Percentiles rank a stretch among this genome's conserved stretches.
Evolutionary conservation across 2,888 invertebrate genomes (phyloP).

Genomic region (Phortica magna): DNA sequence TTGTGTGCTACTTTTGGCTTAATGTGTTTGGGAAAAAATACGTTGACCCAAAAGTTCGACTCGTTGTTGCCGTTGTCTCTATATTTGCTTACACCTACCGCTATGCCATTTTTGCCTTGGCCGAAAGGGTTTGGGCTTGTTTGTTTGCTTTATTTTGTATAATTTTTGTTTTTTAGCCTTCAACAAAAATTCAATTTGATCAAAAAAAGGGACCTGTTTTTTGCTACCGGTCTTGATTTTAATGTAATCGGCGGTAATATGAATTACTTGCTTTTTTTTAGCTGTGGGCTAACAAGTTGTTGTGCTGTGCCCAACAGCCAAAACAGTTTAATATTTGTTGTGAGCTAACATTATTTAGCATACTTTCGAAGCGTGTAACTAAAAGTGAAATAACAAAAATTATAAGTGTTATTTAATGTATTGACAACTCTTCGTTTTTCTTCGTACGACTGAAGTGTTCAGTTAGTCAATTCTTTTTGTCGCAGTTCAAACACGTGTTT

Average conservation of each 20-base stretch:
- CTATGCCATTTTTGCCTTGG: constrained; percentile 12
- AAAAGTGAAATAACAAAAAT: too few relatives aligned
- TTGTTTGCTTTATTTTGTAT: constrained; percentile 6
- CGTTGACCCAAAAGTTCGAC: background rate
- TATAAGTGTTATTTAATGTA: too few relatives aligned
- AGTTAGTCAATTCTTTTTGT: too few relatives aligned
- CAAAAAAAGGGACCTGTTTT: constrained; percentile 44
- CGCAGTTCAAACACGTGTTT: too few relatives aligned
- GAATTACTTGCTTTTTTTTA: constrained; percentile 49
- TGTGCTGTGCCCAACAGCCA: constrained; percentile 28
- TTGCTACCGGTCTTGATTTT: constrained; percentile 51
- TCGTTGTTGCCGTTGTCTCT: background rate
- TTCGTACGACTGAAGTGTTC: too few relatives aligned
- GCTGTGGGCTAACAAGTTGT: constrained; percentile 55
- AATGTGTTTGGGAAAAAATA: background rate
- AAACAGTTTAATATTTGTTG: constrained; percentile 6
- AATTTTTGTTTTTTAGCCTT: background rate
- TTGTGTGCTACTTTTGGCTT: constrained; percentile 2
- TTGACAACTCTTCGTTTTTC: too few relatives aligned
- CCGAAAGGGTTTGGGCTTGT: constrained; percentile 48
- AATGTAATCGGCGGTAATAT: constrained; percentile 63
- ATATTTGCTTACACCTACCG: constrained; percentile 16
- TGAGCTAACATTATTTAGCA: background rate
- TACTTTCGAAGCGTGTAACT: too few relatives aligned
- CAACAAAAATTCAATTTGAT: constrained; percentile 57